Percentiles rank a stretch among this genome's conserved stretches.
Evolutionary conservation across 2,797 vertebrate genomes (phyloP).

Genomic region (Enteromius unitaeniatus): DNA sequence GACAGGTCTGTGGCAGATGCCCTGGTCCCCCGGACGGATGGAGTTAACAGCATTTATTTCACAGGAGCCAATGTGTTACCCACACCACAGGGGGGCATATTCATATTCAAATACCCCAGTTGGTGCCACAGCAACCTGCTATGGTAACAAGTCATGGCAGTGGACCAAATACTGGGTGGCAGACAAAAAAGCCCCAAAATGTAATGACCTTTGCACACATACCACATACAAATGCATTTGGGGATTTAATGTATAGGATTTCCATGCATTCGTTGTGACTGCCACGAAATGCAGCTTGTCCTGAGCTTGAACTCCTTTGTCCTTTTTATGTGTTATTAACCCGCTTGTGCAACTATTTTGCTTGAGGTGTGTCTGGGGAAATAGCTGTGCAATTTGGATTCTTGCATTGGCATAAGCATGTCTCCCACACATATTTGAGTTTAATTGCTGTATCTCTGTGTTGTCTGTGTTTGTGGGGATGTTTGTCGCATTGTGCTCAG

Average conservation of each 20-base stretch:
- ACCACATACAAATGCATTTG: not conserved
- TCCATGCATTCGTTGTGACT: not conserved
- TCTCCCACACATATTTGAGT: not conserved
- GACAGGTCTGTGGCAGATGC: conserved; percentile 38
- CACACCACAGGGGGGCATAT: conserved; percentile 48
- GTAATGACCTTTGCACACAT: conserved; percentile 18
- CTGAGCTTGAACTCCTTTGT: not conserved
- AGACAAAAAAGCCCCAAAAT: conserved; percentile 51
- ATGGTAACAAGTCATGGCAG: conserved; percentile 38
- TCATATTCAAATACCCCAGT: conserved; percentile 65
- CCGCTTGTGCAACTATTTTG: conserved; percentile 9
- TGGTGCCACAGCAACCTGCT: conserved; percentile 48
- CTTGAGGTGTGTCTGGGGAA: conserved; percentile 29
- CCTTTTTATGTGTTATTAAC: not conserved
- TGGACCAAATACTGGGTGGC: conserved; percentile 46
- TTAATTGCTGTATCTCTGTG: conserved; percentile 14
- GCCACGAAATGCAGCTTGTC: not conserved
- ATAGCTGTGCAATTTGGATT: conserved; percentile 22
- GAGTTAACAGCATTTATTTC: conserved; percentile 58
- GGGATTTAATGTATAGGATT: not conserved
- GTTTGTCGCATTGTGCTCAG: conserved; percentile 34
- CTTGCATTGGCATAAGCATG: conserved; percentile 12
- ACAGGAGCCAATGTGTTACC: conserved; percentile 34
- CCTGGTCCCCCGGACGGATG: not conserved
- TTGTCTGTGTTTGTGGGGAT: conserved; percentile 34